Base-by-base conservation (phyloP, 2,888 invertebrate species). In the Pelosia muscerda region DNA sequence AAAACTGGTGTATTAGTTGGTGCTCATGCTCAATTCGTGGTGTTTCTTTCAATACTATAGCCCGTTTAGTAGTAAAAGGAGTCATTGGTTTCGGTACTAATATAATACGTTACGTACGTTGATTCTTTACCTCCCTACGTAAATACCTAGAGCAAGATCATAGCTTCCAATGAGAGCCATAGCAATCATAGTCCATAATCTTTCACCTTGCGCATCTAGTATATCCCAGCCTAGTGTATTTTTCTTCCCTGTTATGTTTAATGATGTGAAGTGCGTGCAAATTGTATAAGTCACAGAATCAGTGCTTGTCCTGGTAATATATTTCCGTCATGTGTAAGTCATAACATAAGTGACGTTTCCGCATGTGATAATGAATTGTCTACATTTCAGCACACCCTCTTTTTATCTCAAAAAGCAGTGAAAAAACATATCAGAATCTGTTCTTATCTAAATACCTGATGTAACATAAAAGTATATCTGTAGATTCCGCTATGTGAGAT, bases 391-490 rank as follows among this genome's bases (percentile, higher is more conserved):
- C 28, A 49, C 22, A 58, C 15, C 49, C 25, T 8, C 26, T 15
- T 55, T 66, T 61, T 62, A 68, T 81, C 73, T 72, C 66, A 63
- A 65, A 60, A 68, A 75, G 69, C 71, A 72, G 76, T 69, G 28
- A 57, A 60, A 72, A 75, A 62, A 28, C 60, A 31, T 65, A 67
- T 26, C 25, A 57, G 68, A 74, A 72, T 65, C 63, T 67, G 70
- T 68, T 70, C 72, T 78, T 76, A 81, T 80, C 79, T 76, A 65
- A 70, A 75, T 76, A 75, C 76, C 74, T 73, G 73, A 81, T 76
- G 68, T 78, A 76, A 72, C 76, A 72, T 68, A 75, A 73, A 72
- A 75, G 73, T 69, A 55, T 60, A 38, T 42, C 34, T 25, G 73
- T 76, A 73, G 56, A 62, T 72, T 65, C 49, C 57, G 60, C 74